Base-by-base conservation (phyloP, 2,113 vertebrate species). In the Isichthys henryi region DNA sequence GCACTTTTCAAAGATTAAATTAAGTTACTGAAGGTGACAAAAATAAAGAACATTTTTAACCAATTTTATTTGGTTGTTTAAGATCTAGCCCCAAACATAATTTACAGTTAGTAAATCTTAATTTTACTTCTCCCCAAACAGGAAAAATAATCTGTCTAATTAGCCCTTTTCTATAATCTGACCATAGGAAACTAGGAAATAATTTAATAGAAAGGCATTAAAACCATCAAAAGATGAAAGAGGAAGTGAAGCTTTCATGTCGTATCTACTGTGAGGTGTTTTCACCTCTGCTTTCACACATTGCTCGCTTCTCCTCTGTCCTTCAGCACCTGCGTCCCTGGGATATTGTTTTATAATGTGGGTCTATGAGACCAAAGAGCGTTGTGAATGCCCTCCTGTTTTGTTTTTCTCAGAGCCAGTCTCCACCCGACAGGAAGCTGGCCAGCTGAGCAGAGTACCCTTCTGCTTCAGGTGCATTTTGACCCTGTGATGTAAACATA, bases 401-500 rank as follows among this genome's bases (percentile, higher is more conserved):
- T 27, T 86, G 23, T 48, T 27, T 0, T 39, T n/a, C 48, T 52
- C n/a, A 52, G 85, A 53, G 46, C 50, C 23, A 5, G 85, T 21
- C 49, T 48, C 48, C 85, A 43, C 49, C 85, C 48, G 56, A 87
- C 49, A 86, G 85, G 49, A 86, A 39, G 27, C 23, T 31, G 48
- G 50, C 48, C 49, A 53, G 31, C 48, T 15, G 48, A 52, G 85
- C n/a, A 13, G 50, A 15, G 50, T 19, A 50, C 2, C n/a, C 27
- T 35, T 53, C 45, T 84, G 82, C 35, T 80, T 43, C 74, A 43
- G 21, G 82, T 48, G 45, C 82, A 45, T 48, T 84, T 84, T 48
- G 82, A 84, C 82, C 82, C 82, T n/a, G 48, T 3, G 49, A 87
- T 87, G 85, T 87, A 87, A 87, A 87, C 50, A 87, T 35, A 13